A percentile compares a stretch with the other conserved stretches of the same genome.
Evolutionary conservation across 2,797 vertebrate genomes (phyloP).

Genomic region (Myotis vivesi): DNA sequence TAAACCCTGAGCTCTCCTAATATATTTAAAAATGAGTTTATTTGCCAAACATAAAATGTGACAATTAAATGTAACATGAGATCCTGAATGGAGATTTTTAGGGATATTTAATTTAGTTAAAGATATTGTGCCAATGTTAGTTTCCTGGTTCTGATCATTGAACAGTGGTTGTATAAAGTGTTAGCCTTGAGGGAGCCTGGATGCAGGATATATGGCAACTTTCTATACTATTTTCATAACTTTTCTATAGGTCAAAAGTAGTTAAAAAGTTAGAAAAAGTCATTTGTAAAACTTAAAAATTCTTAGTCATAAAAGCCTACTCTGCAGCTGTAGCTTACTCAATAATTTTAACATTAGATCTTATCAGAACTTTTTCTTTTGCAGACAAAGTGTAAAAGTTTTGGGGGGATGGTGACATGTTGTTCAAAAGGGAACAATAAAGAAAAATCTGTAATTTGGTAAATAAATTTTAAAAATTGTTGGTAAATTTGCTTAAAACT

Average conservation of each 20-base stretch:
- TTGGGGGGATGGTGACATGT: background rate
- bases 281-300: constrained; percentile 21
- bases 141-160: constrained; percentile 21
- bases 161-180: background rate
- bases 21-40: constrained; percentile 8
- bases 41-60: constrained; percentile 40
- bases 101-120: background rate
- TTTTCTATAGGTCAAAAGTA: background rate
- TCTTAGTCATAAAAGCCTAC: background rate
- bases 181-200: background rate
- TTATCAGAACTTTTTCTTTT: background rate
- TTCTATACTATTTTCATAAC: background rate
- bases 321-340: constrained; percentile 8
- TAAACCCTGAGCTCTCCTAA: background rate
- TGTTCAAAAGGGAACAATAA: background rate
- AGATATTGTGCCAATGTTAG: background rate
- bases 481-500: background rate
- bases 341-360: background rate
- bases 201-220: background rate
- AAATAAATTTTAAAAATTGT: background rate
- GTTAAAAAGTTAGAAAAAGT: background rate
- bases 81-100: background rate
- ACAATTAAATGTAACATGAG: background rate
- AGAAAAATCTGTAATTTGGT: background rate
- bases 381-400: background rate